Percentiles rank a stretch among this genome's conserved stretches.
These are phyloP conservation scores for Crioceris asparagi DNA, from an alignment of 2,888 invertebrate genomes.

Conservation along the genomic window DNA sequence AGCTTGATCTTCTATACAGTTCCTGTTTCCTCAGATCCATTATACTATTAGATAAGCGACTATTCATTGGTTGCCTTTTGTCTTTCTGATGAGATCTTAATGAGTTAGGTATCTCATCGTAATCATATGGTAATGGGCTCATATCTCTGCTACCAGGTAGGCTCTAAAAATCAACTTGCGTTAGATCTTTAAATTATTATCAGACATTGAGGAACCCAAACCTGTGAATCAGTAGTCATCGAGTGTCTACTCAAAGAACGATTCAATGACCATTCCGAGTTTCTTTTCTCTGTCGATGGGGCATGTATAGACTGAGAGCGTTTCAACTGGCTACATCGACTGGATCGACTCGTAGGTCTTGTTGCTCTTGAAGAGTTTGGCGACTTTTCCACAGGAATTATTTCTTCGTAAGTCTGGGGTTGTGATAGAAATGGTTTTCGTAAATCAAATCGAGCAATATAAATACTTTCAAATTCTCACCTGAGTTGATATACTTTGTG, in stretches of 20 bases:
- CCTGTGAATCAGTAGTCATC: conserved; percentile 56
- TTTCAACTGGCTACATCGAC: conserved; percentile 26
- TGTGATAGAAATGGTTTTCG: no score
- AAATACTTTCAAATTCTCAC: conserved; percentile 27
- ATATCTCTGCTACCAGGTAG: conserved; percentile 42
- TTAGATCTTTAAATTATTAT: no score
- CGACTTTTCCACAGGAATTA: conserved; percentile 17
- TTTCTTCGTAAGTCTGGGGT: conserved; percentile 44
- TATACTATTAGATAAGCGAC: conserved; percentile 30
- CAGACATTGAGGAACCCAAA: no score
- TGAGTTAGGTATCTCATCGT: conserved; percentile 23
- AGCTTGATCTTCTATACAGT: conserved; percentile 28
- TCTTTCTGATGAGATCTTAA: conserved; percentile 19
- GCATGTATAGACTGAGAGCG: conserved; percentile 33
- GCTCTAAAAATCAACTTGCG: no score
- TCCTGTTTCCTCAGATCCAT: conserved; percentile 40
- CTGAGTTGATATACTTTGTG: conserved; percentile 79
- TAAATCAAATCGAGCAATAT: background rate
- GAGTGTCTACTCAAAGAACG: conserved; percentile 56
- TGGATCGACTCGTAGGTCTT: conserved; percentile 24
- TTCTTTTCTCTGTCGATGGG: conserved; percentile 22
- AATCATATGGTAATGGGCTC: conserved; percentile 40
- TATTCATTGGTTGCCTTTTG: conserved; percentile 12
- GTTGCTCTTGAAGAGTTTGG: conserved; percentile 21
- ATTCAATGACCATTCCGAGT: conserved; percentile 39